Evolutionary conservation across 2,113 vertebrate species (phyloP), one percentile per base, ranked within the genome.

Genomic region (Rhinoderma darwinii): DNA sequence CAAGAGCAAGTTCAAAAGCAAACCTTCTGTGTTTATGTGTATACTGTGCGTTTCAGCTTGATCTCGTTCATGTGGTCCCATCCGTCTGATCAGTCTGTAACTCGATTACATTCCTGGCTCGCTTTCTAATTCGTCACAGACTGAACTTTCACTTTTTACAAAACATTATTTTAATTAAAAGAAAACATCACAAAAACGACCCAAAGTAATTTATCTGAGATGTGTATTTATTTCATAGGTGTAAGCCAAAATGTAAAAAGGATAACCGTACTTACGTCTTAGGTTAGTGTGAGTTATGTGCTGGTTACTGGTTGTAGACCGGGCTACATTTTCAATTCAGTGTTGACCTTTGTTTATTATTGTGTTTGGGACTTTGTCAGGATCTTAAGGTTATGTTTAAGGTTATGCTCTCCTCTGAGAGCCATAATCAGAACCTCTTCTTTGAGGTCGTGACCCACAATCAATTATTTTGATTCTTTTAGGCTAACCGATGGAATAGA

Each of bases 1-100:
- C 30, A 83, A 54, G 11, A 10, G 50, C 76, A 78, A 74, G 83
- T 84, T 83, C 47, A 84, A 10, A 27, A 74, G 82, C 68, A 44
- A 84, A 74, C 41, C 72, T 32, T 75, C 35, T 6, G 18, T 74
- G 32, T 75, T 84, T 84, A 75, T 9, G 27, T 35, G 25, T 77
- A 22, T 54, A 6, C 54, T 84, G 39, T 10, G 1, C 35, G 5
- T 27, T 72, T 54, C 63, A 54, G 44, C 11, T 18, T 20, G 50
- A 39, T 75, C 70, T 43, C 14, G 3, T 22, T 20, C 44, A 70
- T 70, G 66, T 70, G 66, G 68, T 41, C 37, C 37, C 68, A 39
- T 72, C 50, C 10, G 0, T 59, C 54, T 61, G 50, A 74, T 47
- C 50, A 43, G 35, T 56, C 51, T 51, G 37, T 61, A 44, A 44